Evolutionary conservation across 2,113 vertebrate species (phyloP).

Genomic region (Asarcornis scutulata): DNA sequence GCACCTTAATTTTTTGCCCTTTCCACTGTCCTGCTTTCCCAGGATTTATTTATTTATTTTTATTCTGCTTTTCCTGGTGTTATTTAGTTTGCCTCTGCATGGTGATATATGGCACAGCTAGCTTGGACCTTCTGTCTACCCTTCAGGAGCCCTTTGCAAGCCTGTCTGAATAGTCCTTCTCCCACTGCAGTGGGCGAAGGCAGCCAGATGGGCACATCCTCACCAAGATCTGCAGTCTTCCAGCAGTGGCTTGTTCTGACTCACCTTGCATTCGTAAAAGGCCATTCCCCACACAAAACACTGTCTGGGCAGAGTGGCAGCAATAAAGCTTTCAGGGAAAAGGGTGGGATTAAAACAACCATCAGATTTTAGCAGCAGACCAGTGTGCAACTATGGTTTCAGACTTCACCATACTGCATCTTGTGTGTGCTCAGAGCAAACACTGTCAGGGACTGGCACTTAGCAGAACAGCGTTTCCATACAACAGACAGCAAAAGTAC

Average conservation of each 20-base stretch:
- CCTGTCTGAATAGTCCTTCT: background rate
- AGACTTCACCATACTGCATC: background rate
- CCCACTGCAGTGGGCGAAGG: background rate
- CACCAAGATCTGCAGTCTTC: background rate
- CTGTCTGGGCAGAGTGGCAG: background rate
- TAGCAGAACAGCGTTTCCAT: background rate
- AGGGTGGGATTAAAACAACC: background rate
- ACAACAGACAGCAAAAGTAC: background rate
- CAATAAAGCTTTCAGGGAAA: background rate
- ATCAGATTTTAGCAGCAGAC: background rate
- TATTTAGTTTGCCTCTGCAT: background rate
- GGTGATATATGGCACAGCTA: background rate
- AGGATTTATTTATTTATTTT: background rate
- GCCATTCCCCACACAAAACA: background rate
- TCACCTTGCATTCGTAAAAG: background rate
- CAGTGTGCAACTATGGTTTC: fast-evolving
- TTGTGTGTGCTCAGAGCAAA: background rate
- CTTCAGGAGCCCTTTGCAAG: background rate
- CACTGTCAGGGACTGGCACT: fast-evolving
- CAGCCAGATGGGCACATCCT: background rate
- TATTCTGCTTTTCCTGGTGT: background rate
- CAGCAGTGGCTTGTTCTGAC: background rate
- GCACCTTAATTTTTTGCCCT: background rate
- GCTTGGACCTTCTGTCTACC: background rate
- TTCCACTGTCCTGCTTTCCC: background rate